Evolutionary conservation across 2,113 vertebrate genomes (phyloP).

Genomic region (Tauraco erythrolophus): DNA sequence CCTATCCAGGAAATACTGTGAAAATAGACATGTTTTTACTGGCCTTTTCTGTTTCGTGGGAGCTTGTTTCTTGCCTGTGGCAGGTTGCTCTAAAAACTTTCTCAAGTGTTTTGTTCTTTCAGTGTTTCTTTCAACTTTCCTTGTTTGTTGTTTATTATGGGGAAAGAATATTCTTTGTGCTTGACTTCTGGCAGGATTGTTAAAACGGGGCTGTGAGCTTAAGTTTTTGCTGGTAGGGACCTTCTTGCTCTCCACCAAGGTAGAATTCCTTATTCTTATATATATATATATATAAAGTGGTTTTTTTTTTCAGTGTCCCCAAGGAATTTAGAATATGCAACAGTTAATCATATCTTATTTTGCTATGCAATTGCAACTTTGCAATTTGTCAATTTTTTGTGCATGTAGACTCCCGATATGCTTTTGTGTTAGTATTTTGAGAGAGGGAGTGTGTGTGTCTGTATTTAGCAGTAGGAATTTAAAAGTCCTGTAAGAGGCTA

Average conservation of each 20-base stretch:
- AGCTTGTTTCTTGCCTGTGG: neutral
- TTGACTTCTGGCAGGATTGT: neutral
- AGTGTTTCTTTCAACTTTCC: neutral
- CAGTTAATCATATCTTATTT: neutral
- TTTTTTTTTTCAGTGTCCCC: neutral
- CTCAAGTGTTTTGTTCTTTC: neutral
- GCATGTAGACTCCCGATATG: neutral
- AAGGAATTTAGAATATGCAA: neutral
- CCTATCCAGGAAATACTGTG: neutral
- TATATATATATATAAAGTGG: neutral
- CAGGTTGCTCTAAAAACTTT: neutral
- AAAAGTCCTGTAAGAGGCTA: neutral
- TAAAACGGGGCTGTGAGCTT: neutral
- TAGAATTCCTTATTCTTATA: neutral
- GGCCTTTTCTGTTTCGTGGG: neutral
- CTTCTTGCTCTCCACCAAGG: neutral
- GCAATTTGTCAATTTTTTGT: neutral
- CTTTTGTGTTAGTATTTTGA: neutral
- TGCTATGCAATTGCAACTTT: neutral
- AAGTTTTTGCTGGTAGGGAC: neutral
- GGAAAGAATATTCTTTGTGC: neutral
- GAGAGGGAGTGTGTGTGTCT: neutral
- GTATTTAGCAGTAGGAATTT: neutral
- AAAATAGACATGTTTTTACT: neutral
- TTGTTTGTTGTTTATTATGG: neutral